Evolutionary conservation across 1,140 invertebrate species (phyloP).

Genomic region (Pseudomyrmex flavicornis): DNA sequence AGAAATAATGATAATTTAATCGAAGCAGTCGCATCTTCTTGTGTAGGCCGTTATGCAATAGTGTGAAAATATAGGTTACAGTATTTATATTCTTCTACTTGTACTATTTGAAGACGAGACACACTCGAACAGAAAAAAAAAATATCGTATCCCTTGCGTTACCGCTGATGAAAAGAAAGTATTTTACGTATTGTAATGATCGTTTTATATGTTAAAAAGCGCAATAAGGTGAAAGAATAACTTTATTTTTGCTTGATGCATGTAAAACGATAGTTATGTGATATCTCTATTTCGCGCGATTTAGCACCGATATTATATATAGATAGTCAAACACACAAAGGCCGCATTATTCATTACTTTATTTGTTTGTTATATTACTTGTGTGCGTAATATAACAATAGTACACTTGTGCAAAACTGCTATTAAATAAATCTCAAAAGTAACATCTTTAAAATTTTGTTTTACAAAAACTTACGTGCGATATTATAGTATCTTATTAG

Average conservation of each 20-base stretch:
- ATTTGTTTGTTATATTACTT: conserved; percentile 54
- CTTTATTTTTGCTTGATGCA: conserved; percentile 14
- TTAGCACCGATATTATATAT: conserved; percentile 43
- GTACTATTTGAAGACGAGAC: conserved; percentile 41
- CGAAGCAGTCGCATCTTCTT: not conserved
- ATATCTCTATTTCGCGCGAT: conserved; percentile 30
- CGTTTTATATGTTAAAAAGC: not conserved
- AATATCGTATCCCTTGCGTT: not conserved
- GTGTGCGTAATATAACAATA: conserved; percentile 59
- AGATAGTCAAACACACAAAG: conserved; percentile 45
- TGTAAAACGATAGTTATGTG: conserved; percentile 50
- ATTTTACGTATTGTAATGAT: conserved; percentile 13
- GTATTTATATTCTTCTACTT: conserved; percentile 72
- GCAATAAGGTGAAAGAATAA: not conserved
- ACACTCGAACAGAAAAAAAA: conserved; percentile 10
- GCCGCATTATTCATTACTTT: conserved; percentile 41
- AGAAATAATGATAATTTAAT: conserved; percentile 57
- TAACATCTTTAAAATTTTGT: conserved; percentile 54
- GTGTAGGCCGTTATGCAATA: conserved; percentile 46
- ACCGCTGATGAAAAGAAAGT: not conserved
- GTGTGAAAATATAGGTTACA: conserved; percentile 54
- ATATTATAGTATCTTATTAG: conserved; percentile 75
- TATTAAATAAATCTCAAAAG: conserved; percentile 55
- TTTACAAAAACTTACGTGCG: conserved; percentile 62
- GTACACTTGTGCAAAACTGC: conserved; percentile 46